phyloP scores from a whole-genome alignment of 2,797 vertebrate species.

The Sus cebifrons region DNA sequence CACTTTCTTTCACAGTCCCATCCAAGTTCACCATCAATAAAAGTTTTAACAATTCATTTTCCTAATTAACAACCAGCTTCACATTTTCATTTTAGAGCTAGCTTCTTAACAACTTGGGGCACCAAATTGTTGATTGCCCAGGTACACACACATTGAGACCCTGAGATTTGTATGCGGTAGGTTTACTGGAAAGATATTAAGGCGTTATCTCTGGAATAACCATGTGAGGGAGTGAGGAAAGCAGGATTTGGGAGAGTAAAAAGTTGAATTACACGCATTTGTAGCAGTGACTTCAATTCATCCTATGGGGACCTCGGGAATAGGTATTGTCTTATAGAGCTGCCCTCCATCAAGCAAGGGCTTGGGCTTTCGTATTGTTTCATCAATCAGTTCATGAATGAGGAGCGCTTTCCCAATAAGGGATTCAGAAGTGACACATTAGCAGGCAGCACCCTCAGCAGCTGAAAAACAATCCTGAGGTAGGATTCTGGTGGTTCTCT shows the following conservation, averaged over 20 bases:
- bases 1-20: not conserved
- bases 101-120: not conserved
- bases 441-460: not conserved
- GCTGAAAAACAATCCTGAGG: not conserved
- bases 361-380: not conserved
- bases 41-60: slow-evolving; percentile 26
- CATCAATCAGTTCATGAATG: not conserved
- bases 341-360: not conserved
- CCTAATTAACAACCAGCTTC: not conserved
- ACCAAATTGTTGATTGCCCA: not conserved
- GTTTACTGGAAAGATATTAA: not conserved
- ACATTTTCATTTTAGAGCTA: not conserved
- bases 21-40: not conserved
- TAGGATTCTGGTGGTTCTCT: not conserved
- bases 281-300: not conserved
- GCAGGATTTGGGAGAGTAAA: not conserved
- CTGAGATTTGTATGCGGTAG: not conserved
- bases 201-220: not conserved
- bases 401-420: not conserved
- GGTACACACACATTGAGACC: not conserved
- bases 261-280: not conserved
- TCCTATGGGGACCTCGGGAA: not conserved
- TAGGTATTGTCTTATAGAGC: not conserved
- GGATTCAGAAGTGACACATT: not conserved
- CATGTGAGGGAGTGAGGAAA: not conserved